These are phyloP conservation scores for Thelaira solivaga DNA, from an alignment of 2,888 invertebrate genomes.

Conservation along the genomic window DNA sequence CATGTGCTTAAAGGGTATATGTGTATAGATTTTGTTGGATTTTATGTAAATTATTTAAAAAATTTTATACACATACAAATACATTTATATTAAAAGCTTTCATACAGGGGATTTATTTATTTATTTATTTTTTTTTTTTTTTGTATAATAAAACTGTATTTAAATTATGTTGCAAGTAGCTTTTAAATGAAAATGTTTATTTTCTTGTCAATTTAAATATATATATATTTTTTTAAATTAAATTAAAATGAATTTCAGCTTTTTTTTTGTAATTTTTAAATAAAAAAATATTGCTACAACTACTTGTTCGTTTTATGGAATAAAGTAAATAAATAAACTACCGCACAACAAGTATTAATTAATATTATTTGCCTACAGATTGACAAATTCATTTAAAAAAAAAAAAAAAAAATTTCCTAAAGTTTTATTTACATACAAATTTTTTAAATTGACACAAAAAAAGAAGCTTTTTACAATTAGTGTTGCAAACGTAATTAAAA, in stretches of 20 bases:
- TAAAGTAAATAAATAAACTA: neutral
- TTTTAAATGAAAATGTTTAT: conserved; percentile 18
- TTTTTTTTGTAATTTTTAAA: neutral
- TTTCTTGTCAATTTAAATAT: neutral
- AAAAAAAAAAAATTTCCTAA: neutral
- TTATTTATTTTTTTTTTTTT: neutral
- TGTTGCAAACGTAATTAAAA: neutral
- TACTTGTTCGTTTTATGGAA: too few relatives aligned
- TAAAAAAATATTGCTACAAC: neutral
- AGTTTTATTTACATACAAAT: neutral
- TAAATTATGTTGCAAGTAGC: conserved; percentile 1
- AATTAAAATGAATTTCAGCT: neutral
- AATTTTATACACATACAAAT: neutral
- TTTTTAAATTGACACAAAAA: neutral
- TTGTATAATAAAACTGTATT: conserved; percentile 6
- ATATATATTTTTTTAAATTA: neutral
- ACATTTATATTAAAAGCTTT: conserved; percentile 17
- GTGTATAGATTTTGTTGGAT: neutral
- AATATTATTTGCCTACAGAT: neutral
- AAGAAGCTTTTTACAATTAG: neutral
- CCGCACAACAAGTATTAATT: conserved; percentile 2
- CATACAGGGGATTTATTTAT: conserved; percentile 17
- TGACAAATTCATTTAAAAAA: conserved; percentile 1
- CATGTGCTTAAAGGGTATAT: neutral
- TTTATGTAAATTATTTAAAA: neutral